phyloP scores from a whole-genome alignment of 35 echinoderm and acorn worm genomes.

The Acanthaster planci region DNA sequence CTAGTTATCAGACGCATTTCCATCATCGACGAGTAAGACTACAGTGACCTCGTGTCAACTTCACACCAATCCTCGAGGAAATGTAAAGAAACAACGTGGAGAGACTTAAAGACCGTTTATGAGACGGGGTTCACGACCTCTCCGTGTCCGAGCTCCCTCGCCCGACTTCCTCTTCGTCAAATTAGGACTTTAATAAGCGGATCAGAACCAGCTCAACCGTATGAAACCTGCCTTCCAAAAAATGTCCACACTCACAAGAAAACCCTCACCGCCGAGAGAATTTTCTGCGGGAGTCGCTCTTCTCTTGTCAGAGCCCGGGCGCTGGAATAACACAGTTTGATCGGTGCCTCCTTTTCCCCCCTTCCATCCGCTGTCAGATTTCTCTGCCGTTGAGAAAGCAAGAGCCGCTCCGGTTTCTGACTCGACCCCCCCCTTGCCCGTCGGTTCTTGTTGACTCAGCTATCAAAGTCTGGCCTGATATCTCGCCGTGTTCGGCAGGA shows the following conservation, averaged over 20 bases:
- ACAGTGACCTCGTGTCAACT: too few relatives aligned
- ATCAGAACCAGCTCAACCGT: conserved; percentile 20
- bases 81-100: too few relatives aligned
- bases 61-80: too few relatives aligned
- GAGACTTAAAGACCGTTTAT: too few relatives aligned
- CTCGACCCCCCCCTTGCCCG: background rate
- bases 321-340: conserved; percentile 23
- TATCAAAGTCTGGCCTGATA: conserved; percentile 20
- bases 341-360: background rate
- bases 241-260: conserved; percentile 16
- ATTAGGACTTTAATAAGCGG: background rate
- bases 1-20: too few relatives aligned
- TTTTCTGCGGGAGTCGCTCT: conserved; percentile 12
- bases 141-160: background rate
- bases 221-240: conserved; percentile 22
- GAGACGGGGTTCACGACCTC: conserved; percentile 3
- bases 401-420: conserved; percentile 12
- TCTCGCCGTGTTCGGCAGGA: background rate
- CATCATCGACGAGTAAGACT: too few relatives aligned
- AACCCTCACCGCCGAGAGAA: background rate
- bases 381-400: background rate
- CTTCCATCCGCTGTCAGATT: conserved; percentile 15
- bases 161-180: background rate
- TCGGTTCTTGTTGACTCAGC: conserved; percentile 7
- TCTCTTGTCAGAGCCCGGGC: background rate